Percentiles rank a stretch among this genome's conserved stretches.
These are phyloP conservation scores for Umimayanthus chanpuru DNA, from an alignment of 92 coral and sea anemone genomes.

Conservation along the genomic window DNA sequence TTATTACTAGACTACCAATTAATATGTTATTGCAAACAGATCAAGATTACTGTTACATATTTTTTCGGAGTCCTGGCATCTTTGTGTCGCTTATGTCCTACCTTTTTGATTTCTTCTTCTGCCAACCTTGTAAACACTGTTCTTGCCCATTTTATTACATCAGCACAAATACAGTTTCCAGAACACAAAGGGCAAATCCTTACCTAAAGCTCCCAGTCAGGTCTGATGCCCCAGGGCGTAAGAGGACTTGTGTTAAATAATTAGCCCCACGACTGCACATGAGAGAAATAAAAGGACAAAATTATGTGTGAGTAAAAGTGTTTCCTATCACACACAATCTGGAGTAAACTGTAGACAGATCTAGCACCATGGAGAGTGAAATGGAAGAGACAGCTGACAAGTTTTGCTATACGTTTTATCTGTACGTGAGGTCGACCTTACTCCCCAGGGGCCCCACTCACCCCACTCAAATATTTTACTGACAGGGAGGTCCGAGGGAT, in stretches of 20 bases:
- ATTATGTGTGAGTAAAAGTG: neutral
- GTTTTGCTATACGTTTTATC: too few relatives aligned
- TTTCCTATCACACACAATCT: neutral
- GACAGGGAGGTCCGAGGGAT: too few relatives aligned
- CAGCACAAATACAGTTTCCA: too few relatives aligned
- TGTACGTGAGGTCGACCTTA: too few relatives aligned
- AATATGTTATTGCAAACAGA: too few relatives aligned
- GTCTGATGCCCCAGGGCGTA: conserved; percentile 96
- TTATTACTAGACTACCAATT: neutral
- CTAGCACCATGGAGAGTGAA: neutral
- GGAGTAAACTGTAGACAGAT: neutral
- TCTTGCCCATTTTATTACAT: too few relatives aligned
- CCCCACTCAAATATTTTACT: too few relatives aligned
- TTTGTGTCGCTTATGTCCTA: neutral
- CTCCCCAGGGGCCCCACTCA: too few relatives aligned
- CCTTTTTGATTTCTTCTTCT: neutral
- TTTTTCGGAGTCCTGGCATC: too few relatives aligned
- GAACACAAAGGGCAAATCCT: neutral
- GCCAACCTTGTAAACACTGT: neutral
- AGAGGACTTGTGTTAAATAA: conserved; percentile 89
- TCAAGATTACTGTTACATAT: neutral
- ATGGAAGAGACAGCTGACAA: neutral
- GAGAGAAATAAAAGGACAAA: neutral
- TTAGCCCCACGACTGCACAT: conserved; percentile 90
- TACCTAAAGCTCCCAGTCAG: conserved; percentile 98